These are phyloP conservation scores for Cryptotermes secundus DNA, from an alignment of 1,140 invertebrate species.

Conservation along the genomic window DNA sequence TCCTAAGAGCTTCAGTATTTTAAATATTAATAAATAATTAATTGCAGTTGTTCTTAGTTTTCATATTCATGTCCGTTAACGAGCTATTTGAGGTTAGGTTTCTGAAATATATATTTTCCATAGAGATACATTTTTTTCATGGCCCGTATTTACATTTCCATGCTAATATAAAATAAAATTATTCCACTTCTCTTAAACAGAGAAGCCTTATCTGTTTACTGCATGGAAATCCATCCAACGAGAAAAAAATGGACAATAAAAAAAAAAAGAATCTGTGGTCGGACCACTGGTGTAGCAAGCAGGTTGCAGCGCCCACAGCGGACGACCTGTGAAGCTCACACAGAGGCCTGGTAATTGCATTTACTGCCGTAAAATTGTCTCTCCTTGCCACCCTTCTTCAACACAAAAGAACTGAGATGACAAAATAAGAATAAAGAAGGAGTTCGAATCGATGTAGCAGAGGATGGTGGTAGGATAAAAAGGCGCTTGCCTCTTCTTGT, in stretches of 20 bases:
- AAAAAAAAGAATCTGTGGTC: background rate
- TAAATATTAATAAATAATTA: too few species aligned
- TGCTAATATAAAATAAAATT: too few species aligned
- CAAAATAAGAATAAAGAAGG: slow-evolving; percentile 2
- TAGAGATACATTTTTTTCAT: too few species aligned
- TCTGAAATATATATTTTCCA: too few species aligned
- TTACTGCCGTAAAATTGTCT: slow-evolving; percentile 19
- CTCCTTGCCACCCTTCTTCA: slow-evolving; percentile 13
- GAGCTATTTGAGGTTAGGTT: too few species aligned
- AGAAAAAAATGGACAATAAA: background rate
- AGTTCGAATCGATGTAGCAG: background rate
- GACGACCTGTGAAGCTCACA: background rate
- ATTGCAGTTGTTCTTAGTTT: too few species aligned
- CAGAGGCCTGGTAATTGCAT: background rate
- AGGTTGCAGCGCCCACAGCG: background rate
- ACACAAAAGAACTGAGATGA: slow-evolving; percentile 16
- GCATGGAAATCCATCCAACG: background rate
- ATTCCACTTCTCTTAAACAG: too few species aligned
- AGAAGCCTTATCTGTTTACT: too few species aligned
- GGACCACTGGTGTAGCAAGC: background rate
- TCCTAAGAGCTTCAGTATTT: too few species aligned
- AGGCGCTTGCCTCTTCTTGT: background rate
- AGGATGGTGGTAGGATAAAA: background rate
- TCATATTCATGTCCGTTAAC: too few species aligned
- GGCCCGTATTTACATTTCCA: too few species aligned